Evolutionary conservation across 2,113 vertebrate species (phyloP).

Genomic region (Piprites chloris): DNA sequence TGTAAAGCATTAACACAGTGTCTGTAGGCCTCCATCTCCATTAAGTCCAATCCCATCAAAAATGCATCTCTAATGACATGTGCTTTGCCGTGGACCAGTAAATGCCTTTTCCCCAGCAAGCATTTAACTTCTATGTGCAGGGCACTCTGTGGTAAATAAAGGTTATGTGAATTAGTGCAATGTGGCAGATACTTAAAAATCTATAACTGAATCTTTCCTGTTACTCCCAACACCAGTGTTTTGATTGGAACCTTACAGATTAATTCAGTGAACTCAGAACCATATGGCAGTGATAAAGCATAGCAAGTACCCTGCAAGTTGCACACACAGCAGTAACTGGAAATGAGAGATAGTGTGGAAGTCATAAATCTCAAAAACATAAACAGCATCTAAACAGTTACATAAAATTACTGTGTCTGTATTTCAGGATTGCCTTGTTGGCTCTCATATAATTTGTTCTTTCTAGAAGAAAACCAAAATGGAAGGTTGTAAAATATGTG

Average conservation of each 20-base stretch:
- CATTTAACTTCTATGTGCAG: background rate
- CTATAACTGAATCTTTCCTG: background rate
- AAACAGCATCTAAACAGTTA: background rate
- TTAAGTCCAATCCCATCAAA: slow-evolving; percentile 33
- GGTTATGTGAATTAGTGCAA: background rate
- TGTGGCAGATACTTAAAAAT: background rate
- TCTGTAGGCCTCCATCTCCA: slow-evolving; percentile 3
- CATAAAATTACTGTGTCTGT: background rate
- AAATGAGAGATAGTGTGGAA: background rate
- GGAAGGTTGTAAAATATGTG: background rate
- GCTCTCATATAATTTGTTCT: background rate
- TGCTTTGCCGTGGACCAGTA: background rate
- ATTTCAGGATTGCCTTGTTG: background rate
- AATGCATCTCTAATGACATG: background rate
- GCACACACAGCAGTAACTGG: background rate
- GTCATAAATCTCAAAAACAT: background rate
- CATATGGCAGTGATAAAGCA: background rate
- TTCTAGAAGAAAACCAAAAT: background rate
- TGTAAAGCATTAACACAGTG: background rate
- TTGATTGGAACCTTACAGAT: background rate
- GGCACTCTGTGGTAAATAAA: background rate
- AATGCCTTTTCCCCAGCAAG: background rate
- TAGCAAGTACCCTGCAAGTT: background rate
- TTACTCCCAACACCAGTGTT: background rate
- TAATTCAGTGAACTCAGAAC: background rate